Base-by-base conservation (phyloP, 2,797 vertebrate species). In the Ptychadena robeensis region DNA sequence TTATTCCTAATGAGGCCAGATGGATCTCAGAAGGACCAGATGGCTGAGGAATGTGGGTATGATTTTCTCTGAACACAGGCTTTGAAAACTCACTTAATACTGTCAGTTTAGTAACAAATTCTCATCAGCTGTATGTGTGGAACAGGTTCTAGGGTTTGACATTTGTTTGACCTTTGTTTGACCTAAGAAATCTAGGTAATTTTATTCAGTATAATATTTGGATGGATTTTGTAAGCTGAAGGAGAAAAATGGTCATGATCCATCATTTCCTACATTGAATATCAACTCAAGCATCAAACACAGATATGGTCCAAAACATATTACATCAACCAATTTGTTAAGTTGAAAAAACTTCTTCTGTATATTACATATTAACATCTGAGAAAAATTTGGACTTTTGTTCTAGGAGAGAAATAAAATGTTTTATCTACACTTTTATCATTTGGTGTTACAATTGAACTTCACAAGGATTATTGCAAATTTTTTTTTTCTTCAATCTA, bases 21-120 rank as follows among this genome's bases (percentile, higher is more conserved):
- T 84, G 82, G 82, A 70, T 75, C 64, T 74, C 48, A 48, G 65
- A 35, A 64, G 61, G 69, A 70, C 64, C 82, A 84, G 82, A 84
- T 84, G 82, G 82, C 82, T 40, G 14, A 73, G 31, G 14, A 65
- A 80, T 69, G 25, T 69, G 64, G 53, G 65, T 59, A 77, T 40
- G 34, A 63, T 74, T 73, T 44, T 7, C 64, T 73, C 59, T 10
- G 57, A 79, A 63, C 63, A 73, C 25, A 64, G 22, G 8, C 27
- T 74, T 75, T 82, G 30, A 76, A 35, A 76, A 77, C 35, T 77
- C 30, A 31, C 63, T 77, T 48, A 71, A 66, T 44, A 71, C 66
- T 77, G 38, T 71, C 34, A 38, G 28, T 74, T 67, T 25, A 76
- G 35, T 48, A 69, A 69, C 59, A 70, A 30, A 64, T 76, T 67